A percentile compares a stretch with the other conserved stretches of the same genome.
These are phyloP conservation scores for Pagetopsis macropterus DNA, from an alignment of 2,797 vertebrate genomes.

Conservation along the genomic window DNA sequence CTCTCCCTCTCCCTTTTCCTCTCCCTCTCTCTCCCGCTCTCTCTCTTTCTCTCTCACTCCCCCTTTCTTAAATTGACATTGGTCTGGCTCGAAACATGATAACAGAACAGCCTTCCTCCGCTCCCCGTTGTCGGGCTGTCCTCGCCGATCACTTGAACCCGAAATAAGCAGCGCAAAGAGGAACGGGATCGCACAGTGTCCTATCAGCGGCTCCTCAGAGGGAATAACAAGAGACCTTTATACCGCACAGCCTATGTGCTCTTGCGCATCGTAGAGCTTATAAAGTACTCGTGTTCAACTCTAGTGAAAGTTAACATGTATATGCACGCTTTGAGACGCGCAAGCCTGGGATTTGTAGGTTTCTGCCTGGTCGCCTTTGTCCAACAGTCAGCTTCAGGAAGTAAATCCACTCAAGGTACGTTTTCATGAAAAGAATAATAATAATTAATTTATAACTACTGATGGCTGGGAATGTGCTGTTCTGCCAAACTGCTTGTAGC, in stretches of 20 bases:
- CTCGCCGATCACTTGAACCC: conserved; percentile 78
- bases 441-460: background rate
- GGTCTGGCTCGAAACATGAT: conserved; percentile 84
- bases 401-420: conserved; percentile 94
- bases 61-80: conserved; percentile 86
- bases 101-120: conserved; percentile 80
- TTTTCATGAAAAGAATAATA: conserved; percentile 51
- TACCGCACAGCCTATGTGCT: conserved; percentile 69
- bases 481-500: background rate
- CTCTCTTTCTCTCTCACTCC: conserved; percentile 58
- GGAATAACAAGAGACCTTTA: conserved; percentile 68
- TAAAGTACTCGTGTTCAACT: conserved; percentile 66
- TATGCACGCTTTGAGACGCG: conserved; percentile 86
- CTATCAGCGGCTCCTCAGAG: conserved; percentile 64
- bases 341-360: conserved; percentile 87
- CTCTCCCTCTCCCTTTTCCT: conserved; percentile 60
- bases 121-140: conserved; percentile 76
- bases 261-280: conserved; percentile 70
- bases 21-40: conserved; percentile 59
- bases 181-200: conserved; percentile 59
- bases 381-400: conserved; percentile 88
- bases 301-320: conserved; percentile 77
- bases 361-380: conserved; percentile 91
- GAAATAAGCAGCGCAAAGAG: conserved; percentile 69
- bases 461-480: background rate